Base-by-base conservation (phyloP, 2,888 invertebrate genomes). In the Chymomyza procnemis region DNA sequence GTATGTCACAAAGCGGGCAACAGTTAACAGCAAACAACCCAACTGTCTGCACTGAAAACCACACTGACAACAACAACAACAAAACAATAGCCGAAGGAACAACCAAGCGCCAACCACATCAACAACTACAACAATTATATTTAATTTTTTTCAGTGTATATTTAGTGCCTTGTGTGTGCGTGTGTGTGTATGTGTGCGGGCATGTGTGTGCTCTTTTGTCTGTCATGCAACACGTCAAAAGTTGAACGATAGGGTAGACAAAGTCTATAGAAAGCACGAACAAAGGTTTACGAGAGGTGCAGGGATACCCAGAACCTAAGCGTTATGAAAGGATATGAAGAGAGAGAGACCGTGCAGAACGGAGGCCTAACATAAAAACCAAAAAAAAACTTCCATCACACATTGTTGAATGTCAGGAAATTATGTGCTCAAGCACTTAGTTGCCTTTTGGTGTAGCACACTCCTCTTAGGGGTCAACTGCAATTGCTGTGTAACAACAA, bases 81-180 rank as follows among this genome's bases (percentile, higher is more conserved):
- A 41, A 41, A n/a, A 12, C 14, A 18, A 9, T 2, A 21, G 48
- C 54, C 18, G 54, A 8, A 8, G n/a, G n/a, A n/a, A n/a, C 21
- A 54, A 78, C 78, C 71, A 64, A 71, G 19, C 19, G n/a, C n/a
- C n/a, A n/a, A n/a, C n/a, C n/a, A n/a, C n/a, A n/a, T n/a, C n/a
- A n/a, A n/a, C n/a, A n/a, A n/a, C n/a, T 62, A 55, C 62, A 66
- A 61, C 69, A 79, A 87, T 79, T 83, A 85, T 74, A 75, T 87
- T 87, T 83, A 88, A 85, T 88, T 83, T 54, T 85, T 79, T 76
- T n/a, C n/a, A n/a, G n/a, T n/a, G n/a, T n/a, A n/a, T n/a, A n/a
- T n/a, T 52, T 52, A 30, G 12, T 46, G 12, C n/a, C n/a, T n/a
- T 46, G n/a, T n/a, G n/a, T n/a, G n/a, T n/a, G n/a, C n/a, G n/a